Evolutionary conservation across 2,797 vertebrate species (phyloP).

Genomic region (Phataginus tetradactyla): DNA sequence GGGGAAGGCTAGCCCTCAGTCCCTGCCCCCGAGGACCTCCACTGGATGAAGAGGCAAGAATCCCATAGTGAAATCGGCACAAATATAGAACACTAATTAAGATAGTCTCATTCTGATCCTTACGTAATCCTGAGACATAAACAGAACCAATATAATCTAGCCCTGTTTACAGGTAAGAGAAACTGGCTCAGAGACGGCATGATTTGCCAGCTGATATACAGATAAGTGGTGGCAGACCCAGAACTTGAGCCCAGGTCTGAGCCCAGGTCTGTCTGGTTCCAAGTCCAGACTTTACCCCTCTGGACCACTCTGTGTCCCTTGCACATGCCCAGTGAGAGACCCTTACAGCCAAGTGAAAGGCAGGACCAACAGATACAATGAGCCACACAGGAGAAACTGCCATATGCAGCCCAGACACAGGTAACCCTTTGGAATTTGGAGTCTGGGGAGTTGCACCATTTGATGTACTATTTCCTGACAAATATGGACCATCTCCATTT

Average conservation of each 20-base stretch:
- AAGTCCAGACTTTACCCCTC: slow-evolving; percentile 78
- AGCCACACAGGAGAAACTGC: not conserved
- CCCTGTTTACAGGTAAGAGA: not conserved
- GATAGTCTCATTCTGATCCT: not conserved
- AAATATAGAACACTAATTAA: not conserved
- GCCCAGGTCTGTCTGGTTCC: not conserved
- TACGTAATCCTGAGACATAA: not conserved
- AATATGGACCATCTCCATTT: not conserved
- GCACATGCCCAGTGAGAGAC: not conserved
- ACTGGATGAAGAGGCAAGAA: not conserved
- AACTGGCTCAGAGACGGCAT: not conserved
- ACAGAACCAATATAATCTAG: not conserved
- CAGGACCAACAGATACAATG: not conserved
- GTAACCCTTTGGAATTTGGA: fast-evolving
- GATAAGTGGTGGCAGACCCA: not conserved
- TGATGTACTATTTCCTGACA: not conserved
- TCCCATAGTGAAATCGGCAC: not conserved
- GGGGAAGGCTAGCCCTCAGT: not conserved
- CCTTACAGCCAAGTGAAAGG: not conserved
- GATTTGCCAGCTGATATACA: not conserved
- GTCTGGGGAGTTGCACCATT: fast-evolving
- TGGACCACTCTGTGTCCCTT: not conserved
- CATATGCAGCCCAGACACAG: not conserved
- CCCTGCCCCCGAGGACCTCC: not conserved
- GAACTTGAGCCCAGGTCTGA: not conserved